Conservation (phyloP, 2,888 invertebrate genomes). For the Drosophila leonis region DNA sequence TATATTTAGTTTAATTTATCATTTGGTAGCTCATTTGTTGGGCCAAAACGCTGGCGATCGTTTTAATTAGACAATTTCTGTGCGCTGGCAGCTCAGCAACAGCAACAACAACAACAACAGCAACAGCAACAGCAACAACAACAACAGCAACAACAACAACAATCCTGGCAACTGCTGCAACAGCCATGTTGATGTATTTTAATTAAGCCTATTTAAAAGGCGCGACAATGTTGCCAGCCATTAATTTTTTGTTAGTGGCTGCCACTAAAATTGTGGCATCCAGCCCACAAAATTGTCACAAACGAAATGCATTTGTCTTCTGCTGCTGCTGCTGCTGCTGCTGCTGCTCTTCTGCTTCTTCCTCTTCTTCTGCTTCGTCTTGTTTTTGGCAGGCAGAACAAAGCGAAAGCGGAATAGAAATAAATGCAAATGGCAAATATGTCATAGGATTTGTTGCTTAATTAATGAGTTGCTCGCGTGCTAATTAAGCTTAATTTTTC, state of each 20-base stretch:
- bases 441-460: conserved; percentile 11
- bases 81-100: conserved; percentile 20
- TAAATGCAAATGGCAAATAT: neutral
- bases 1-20: conserved; percentile 28
- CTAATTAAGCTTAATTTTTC: conserved; percentile 1
- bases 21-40: conserved; percentile 35
- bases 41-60: conserved; percentile 53
- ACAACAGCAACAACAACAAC: conserved; percentile 18
- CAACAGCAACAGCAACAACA: conserved; percentile 36
- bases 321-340: neutral
- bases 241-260: conserved; percentile 25
- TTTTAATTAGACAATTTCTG: conserved; percentile 76
- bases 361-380: neutral
- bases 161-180: conserved; percentile 30
- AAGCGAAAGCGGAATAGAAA: neutral
- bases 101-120: too few relatives aligned
- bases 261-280: conserved; percentile 25
- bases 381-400: conserved; percentile 3
- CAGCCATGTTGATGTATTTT: conserved; percentile 45
- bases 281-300: conserved; percentile 33
- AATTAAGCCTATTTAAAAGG: conserved; percentile 57
- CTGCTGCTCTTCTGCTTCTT: neutral
- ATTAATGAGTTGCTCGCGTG: conserved; percentile 7
- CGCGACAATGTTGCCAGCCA: conserved; percentile 53
- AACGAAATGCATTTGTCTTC: conserved; percentile 5